These are phyloP conservation scores for Lymantria monacha DNA, from an alignment of 2,888 invertebrate species.

Conservation along the genomic window DNA sequence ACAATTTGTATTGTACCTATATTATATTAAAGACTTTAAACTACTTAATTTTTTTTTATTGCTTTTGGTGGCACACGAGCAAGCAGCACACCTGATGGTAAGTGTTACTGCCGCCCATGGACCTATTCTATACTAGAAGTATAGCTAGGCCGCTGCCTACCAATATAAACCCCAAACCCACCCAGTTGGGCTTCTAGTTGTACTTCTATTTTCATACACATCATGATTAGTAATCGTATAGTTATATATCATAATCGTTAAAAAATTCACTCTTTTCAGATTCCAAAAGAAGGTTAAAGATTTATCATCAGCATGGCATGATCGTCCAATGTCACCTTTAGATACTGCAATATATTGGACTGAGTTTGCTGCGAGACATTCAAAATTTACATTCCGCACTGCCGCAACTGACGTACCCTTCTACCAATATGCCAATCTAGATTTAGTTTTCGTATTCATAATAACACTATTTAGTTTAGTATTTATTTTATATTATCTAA, in stretches of 20 bases:
- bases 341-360: conserved; percentile 85
- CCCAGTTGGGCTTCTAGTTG: no score
- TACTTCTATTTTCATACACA: neutral
- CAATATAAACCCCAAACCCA: no score
- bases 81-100: no score
- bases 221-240: no score
- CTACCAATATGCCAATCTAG: conserved; percentile 76
- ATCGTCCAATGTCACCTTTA: conserved; percentile 81
- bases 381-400: conserved; percentile 70
- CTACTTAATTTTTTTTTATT: no score
- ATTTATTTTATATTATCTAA: conserved; percentile 20
- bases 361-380: conserved; percentile 82
- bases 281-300: conserved; percentile 67
- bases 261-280: conserved; percentile 60
- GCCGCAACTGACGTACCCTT: conserved; percentile 79
- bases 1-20: no score
- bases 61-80: no score
- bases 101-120: no score
- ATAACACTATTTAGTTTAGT: conserved; percentile 24
- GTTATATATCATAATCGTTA: no score
- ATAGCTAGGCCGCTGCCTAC: no score
- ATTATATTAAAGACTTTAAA: no score
- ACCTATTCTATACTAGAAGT: no score
- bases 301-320: conserved; percentile 79
- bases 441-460: conserved; percentile 40